Base-by-base conservation (phyloP, 2,797 vertebrate genomes). In the Percopsis omiscomaycus region DNA sequence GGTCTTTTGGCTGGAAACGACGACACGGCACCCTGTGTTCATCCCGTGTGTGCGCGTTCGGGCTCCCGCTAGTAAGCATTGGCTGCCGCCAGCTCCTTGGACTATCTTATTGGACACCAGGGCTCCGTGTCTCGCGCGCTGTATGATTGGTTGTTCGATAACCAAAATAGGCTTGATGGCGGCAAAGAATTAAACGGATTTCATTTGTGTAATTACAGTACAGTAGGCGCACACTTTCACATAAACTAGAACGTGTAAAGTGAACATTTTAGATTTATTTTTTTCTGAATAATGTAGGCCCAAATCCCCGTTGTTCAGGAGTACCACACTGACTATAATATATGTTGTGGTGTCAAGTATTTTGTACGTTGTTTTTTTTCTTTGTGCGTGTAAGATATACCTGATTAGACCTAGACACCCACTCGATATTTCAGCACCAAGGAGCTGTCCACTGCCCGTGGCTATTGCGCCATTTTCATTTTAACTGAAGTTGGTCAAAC, bases 41-140 rank as follows among this genome's bases (percentile, higher is more conserved):
- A 78, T 85, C 22, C 22, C 22, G 22, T 22, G 22, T 62, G 75
- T 48, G 75, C 14, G 68, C 66, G 29, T 32, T 69, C 52, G 37
- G 32, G 68, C 73, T 74, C 68, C 75, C 71, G 69, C 79, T 75
- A 74, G 27, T 64, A 71, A 75, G 79, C 82, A 89, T 89, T 89
- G 87, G 88, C 86, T 89, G 68, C 75, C 59, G 82, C 78, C 73
- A 66, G 52, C 75, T 79, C 78, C 66, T 50, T 37, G 44, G 56
- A 59, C 62, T 4, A 15, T 85, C 83, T 77, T 15, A 90, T 90
- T 89, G 88, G 86, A 77, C 76, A 47, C 47, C 2, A 0, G 6
- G 12, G 14, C 58, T 22, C 30, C 64, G 47, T 27, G 71, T 16
- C 27, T 64, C 11, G 68, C 55, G 29, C n/a, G 57, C 45, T 59